Evolutionary conservation across 2,113 vertebrate genomes (phyloP), one percentile per base, ranked within the genome.

Genomic region (Junco hyemalis): DNA sequence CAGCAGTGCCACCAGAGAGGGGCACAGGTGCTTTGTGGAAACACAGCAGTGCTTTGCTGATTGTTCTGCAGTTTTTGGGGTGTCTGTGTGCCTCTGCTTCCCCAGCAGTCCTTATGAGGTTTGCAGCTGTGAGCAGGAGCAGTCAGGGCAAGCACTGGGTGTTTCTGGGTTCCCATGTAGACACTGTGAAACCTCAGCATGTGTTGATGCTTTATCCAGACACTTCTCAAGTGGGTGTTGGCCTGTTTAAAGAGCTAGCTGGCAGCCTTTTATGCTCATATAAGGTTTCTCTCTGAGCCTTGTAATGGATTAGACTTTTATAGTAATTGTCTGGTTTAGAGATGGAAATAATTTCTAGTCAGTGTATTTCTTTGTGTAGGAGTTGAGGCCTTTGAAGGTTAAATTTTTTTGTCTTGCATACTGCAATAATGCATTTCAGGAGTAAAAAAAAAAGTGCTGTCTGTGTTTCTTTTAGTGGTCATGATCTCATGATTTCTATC

Each of bases 181-280:
- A 36, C 36, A 8, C 66, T 81, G 79, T 84, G 59, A 96, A 95
- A 77, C 80, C 81, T 92, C 86, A 94, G 21, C 86, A 25, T 29
- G 70, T 4, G 2, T 47, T 94, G 86, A 95, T 95, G 40, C 18
- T 12, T 97, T 97, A 89, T 88, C 76, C 95, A 97, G 94, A 88
- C 35, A 13, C 64, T 87, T 40, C 45, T 69, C 40, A 64, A 90
- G 35, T 44, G 40, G 40, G 35, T 72, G 81, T 88, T 88, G 51
- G 82, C 40, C 86, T 93, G n/a, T 68, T 88, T 70, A 78, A 73
- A 77, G 42, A 88, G 45, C 36, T 81, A 70, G 44, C 77, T 90
- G 78, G 60, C 78, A 88, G n/a, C 16, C 78, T 90, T 95, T 35
- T 64, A 6, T 79, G n/a, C 25, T 71, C 50, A 0, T 88, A 63